Evolutionary conservation across 1,140 invertebrate species (phyloP).

Genomic region (Charaxes varanes): DNA sequence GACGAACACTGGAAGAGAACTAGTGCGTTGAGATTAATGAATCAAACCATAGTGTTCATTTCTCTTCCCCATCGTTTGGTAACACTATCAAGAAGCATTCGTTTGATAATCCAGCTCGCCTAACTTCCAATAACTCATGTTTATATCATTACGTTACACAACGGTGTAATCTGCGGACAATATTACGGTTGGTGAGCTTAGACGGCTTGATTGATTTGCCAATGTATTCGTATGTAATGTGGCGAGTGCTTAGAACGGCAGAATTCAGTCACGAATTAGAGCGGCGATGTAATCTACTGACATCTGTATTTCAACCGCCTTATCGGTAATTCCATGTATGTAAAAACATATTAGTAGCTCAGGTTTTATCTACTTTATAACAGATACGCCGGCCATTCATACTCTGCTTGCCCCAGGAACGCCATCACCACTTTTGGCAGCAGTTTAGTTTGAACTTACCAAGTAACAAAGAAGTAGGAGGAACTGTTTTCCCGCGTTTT

Average conservation of each 20-base stretch:
- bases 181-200: constrained; percentile 12
- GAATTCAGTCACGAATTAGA: constrained; percentile 37
- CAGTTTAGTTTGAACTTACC: too few species aligned
- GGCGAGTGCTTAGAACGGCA: constrained; percentile 17
- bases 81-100: not conserved
- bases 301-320: not conserved
- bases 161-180: constrained; percentile 6
- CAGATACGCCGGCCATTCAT: too few species aligned
- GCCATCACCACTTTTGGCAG: too few species aligned
- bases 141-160: constrained; percentile 8
- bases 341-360: not conserved
- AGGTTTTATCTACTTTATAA: not conserved
- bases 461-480: too few species aligned
- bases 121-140: not conserved
- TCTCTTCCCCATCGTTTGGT: too few species aligned
- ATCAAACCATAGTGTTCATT: too few species aligned
- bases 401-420: too few species aligned
- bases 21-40: too few species aligned
- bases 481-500: too few species aligned
- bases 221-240: constrained; percentile 23
- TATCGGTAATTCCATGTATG: not conserved
- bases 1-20: too few species aligned
- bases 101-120: not conserved
- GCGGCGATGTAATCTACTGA: constrained; percentile 22
- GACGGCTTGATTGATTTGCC: constrained; percentile 29